phyloP scores from a whole-genome alignment of 2,797 vertebrate genomes.

The Danio choprae region DNA sequence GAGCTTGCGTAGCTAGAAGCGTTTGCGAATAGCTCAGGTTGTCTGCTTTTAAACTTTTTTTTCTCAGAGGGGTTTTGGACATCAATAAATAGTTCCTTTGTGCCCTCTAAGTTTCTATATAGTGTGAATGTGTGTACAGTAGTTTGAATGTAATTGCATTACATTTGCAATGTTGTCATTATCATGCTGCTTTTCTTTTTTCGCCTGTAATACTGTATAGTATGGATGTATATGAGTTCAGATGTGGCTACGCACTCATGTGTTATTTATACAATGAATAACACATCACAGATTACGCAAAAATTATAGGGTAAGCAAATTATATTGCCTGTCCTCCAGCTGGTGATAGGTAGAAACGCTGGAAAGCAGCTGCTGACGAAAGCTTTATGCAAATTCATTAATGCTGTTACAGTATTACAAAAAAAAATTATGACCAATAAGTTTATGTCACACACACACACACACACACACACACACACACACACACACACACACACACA shows the following conservation, averaged over 20 bases:
- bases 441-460: not conserved
- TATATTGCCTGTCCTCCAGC: slow-evolving; percentile 15
- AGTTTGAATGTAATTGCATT: no score
- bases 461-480: no score
- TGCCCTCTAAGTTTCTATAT: no score
- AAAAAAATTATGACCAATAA: not conserved
- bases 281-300: slow-evolving; percentile 13
- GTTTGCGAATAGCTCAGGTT: not conserved
- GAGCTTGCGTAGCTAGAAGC: not conserved
- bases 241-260: not conserved
- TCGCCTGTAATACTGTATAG: no score
- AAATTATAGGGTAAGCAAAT: slow-evolving; percentile 15
- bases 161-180: no score
- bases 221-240: no score
- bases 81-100: no score
- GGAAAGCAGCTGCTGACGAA: not conserved
- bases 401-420: no score
- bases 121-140: no score
- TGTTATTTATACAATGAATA: slow-evolving; percentile 14
- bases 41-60: not conserved
- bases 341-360: not conserved
- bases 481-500: no score
- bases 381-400: not conserved
- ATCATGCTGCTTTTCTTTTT: no score
- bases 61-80: not conserved